Evolutionary conservation across 2,797 vertebrate genomes (phyloP), one percentile per base, ranked within the genome.

Genomic region (Anguilla anguilla): DNA sequence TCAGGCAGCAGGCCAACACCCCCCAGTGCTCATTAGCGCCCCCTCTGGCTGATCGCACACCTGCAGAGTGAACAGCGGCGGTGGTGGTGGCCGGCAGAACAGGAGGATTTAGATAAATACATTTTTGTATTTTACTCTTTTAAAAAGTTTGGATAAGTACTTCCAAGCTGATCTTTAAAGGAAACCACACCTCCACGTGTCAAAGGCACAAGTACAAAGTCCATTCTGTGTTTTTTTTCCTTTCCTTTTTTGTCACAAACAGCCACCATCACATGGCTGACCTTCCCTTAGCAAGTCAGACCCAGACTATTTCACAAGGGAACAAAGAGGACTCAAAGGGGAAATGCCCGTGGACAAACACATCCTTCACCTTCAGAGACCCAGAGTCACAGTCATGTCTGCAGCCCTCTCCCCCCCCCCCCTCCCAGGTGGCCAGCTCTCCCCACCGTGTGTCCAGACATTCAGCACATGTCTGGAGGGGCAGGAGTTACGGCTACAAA

Each of bases 331-430:
- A 69, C n/a, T 69, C 5, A 69, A 69, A n/a, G 22, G n/a, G 22
- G 22, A 28, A 69, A 69, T 69, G 64, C 22, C n/a, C 59, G 19
- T 17, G 59, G 64, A 69, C 64, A 69, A 69, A 28, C 64, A 69
- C 74, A n/a, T 53, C 67, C 46, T 55, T 74, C 72, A 17, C 77
- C 86, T 89, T 82, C 13, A 15, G 87, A 83, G 85, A 87, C 93
- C 94, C 35, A 35, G 92, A 94, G 92, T 93, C 92, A 93, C 88
- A 92, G 90, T 79, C 87, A 35, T 67, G 81, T 85, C 57, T 67
- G 67, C 35, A 57, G 7, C 55, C 88, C n/a, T n/a, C n/a, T n/a
- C n/a, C n/a, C 89, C 43, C 81, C 28, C 55, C 35, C 35, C 35
- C 35, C 35, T 1, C 35, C 35, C 35, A 35, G 35, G 35, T 35